Conservation (phyloP, 1,140 invertebrate genomes). For the Papilio machaon region DNA sequence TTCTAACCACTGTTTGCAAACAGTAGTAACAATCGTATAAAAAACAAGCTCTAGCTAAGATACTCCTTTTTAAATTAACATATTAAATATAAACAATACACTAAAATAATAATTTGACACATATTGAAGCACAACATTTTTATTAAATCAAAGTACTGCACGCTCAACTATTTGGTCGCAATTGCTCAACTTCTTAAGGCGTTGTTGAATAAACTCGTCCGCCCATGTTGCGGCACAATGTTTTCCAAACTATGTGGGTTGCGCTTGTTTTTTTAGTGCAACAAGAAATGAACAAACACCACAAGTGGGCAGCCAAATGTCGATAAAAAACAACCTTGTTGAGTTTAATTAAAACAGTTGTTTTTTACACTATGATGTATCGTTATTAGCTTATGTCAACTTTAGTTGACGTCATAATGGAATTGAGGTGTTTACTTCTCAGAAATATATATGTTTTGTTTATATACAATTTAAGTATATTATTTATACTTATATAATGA, state of each 20-base stretch:
- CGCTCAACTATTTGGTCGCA: conserved; percentile 17
- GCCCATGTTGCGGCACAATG: conserved; percentile 55
- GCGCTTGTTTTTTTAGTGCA: conserved; percentile 44
- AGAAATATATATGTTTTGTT: neutral
- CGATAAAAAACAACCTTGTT: conserved; percentile 32
- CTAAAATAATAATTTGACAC: neutral
- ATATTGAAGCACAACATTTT: neutral
- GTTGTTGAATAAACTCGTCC: conserved; percentile 52
- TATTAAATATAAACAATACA: neutral
- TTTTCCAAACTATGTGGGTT: conserved; percentile 53
- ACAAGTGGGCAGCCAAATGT: conserved; percentile 31
- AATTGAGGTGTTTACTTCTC: neutral
- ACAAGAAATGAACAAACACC: conserved; percentile 15
- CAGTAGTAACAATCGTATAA: too few relatives aligned
- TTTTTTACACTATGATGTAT: conserved; percentile 20
- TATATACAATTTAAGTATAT: neutral
- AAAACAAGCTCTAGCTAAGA: too few relatives aligned
- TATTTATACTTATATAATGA: conserved; percentile 5
- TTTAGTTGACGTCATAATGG: conserved; percentile 11
- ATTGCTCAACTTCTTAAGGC: conserved; percentile 32
- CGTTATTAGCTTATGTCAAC: conserved; percentile 19
- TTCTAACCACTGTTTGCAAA: too few relatives aligned
- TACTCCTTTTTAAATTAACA: neutral
- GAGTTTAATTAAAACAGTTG: conserved; percentile 16
- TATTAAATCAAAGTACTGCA: neutral